Evolutionary conservation across 2,113 vertebrate species (phyloP).

Genomic region (Suricata suricatta): DNA sequence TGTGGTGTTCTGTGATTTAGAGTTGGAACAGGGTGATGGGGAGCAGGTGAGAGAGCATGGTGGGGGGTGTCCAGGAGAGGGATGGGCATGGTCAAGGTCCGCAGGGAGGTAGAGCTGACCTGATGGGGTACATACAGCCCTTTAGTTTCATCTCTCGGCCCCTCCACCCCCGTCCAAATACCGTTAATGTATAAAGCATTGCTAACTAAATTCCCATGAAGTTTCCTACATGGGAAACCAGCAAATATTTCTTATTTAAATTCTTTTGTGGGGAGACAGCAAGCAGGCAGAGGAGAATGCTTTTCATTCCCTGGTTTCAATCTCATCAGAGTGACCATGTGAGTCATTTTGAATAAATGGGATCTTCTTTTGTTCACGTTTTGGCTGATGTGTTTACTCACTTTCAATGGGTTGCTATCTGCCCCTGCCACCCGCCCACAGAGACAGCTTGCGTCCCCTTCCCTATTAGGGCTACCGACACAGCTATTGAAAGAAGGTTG

Average conservation of each 20-base stretch:
- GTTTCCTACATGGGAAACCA: neutral
- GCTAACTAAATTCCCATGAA: constrained; percentile 30
- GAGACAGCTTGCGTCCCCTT: neutral
- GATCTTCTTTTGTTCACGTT: constrained; percentile 4
- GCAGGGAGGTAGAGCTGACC: neutral
- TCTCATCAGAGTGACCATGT: neutral
- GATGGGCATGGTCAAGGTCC: accelerated
- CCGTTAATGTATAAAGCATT: neutral
- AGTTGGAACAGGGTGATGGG: neutral
- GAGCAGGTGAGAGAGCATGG: neutral
- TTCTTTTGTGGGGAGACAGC: constrained; percentile 42
- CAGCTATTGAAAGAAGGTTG: neutral
- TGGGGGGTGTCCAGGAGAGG: neutral
- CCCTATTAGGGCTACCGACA: neutral
- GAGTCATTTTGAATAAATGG: neutral
- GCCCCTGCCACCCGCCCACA: neutral
- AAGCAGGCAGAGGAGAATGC: neutral
- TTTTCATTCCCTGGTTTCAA: constrained; percentile 10
- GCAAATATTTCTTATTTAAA: constrained; percentile 57
- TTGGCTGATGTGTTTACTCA: neutral
- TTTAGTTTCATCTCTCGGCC: neutral
- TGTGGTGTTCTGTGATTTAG: no score
- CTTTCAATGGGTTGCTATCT: neutral
- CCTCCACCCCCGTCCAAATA: neutral
- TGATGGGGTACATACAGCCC: accelerated